Evolutionary conservation across 1,140 invertebrate species (phyloP), one percentile per base, ranked within the genome.

Genomic region (Achroia grisella): DNA sequence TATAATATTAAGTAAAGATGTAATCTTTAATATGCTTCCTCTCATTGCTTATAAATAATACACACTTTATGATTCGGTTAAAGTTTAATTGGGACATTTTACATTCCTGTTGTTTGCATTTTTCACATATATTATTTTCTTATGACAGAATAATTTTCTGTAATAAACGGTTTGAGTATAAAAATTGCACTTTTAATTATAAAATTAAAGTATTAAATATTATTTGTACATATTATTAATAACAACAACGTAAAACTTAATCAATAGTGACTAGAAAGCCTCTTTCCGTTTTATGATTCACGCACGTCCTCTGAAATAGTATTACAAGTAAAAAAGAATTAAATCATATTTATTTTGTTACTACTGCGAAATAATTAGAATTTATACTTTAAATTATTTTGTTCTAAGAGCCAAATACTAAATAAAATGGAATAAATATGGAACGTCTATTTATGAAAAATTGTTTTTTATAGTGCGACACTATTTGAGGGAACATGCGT

Each of bases 31-130:
- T n/a, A 48, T 52, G 39, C 45, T 57, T 44, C 48, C 45, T 39
- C 40, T 37, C 13, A 37, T 23, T 37, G 35, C 17, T 23, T 37
- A 37, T 37, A 37, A 37, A 37, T 37, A 37, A 37, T 14, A 37
- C 12, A 35, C 35, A 17, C 17, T 17, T 15, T 15, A n/a, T 17
- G 53, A 60, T 56, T 63, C 61, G 48, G 67, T 81, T 72, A 75
- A 61, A 60, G 44, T 54, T 74, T 81, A 73, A 56, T 73, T 77
- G 66, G 66, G 63, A 67, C 55, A 56, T 52, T 66, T 57, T 79
- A 79, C 73, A 82, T 79, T 76, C 73, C 66, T 65, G 59, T 82
- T 65, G 48, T 36, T 62, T 66, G 65, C 58, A 67, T 73, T 74
- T 70, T 59, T 57, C 45, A 61, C 44, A 50, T 62, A 46, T 45